These are phyloP conservation scores for Rhopalosiphum padi DNA, from an alignment of 1,140 invertebrate species.

Conservation along the genomic window DNA sequence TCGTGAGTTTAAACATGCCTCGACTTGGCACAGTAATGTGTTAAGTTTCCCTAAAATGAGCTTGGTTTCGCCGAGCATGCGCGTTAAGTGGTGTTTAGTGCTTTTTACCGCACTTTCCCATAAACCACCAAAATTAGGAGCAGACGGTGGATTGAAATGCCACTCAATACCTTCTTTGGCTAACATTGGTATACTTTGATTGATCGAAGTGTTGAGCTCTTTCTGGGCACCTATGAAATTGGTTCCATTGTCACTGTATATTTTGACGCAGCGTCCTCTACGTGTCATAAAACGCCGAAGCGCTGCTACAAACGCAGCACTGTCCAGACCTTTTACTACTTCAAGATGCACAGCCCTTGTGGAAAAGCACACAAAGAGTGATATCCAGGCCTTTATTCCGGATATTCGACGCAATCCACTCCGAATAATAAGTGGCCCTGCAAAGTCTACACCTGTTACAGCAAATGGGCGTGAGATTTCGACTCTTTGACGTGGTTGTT, in stretches of 20 bases:
- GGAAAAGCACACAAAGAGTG: not conserved
- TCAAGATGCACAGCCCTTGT: not conserved
- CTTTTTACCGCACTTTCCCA: constrained; percentile 56
- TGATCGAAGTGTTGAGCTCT: not conserved
- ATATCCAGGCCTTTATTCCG: not conserved
- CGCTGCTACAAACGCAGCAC: not conserved
- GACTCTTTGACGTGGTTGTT: too few species aligned
- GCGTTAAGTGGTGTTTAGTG: constrained; percentile 57
- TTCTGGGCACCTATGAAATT: constrained; percentile 16
- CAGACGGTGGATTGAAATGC: constrained; percentile 42
- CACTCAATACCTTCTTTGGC: not conserved
- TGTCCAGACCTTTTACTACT: not conserved
- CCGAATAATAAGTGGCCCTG: too few species aligned
- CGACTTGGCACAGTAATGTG: constrained; percentile 59
- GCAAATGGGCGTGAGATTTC: too few species aligned
- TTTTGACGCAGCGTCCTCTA: not conserved
- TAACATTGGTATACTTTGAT: not conserved
- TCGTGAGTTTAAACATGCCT: constrained; percentile 60
- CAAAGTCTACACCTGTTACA: too few species aligned
- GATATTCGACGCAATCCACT: not conserved
- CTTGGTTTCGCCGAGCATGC: constrained; percentile 57
- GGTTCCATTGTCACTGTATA: constrained; percentile 15
- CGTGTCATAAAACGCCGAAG: not conserved
- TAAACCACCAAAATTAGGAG: constrained; percentile 57
- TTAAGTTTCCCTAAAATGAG: constrained; percentile 59